phyloP scores from a whole-genome alignment of 2,113 vertebrate genomes.

The Eudyptes chrysolophus region DNA sequence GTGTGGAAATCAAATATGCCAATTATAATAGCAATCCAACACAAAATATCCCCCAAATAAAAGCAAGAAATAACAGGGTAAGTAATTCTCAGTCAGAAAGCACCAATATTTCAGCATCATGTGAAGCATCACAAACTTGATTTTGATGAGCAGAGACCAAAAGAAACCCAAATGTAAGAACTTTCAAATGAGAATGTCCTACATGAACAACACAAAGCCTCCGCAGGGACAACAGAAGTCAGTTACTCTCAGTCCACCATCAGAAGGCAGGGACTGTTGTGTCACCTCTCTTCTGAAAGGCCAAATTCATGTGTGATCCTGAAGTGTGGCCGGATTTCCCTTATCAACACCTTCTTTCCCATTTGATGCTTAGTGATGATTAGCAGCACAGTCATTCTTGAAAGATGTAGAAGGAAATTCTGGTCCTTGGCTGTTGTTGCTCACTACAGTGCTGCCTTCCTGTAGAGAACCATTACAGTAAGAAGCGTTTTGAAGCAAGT shows the following conservation, averaged over 20 bases:
- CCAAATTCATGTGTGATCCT: not conserved
- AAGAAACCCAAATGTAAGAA: not conserved
- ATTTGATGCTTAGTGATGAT: not conserved
- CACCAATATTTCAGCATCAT: not conserved
- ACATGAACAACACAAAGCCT: not conserved
- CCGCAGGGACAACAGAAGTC: not conserved
- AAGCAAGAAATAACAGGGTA: not conserved
- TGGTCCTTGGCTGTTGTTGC: not conserved
- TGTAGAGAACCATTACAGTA: not conserved
- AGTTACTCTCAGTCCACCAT: not conserved
- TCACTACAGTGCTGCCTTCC: not conserved
- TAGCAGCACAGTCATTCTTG: not conserved
- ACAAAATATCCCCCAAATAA: not conserved
- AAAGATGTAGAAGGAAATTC: not conserved
- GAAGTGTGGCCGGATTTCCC: not conserved
- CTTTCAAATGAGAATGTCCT: not conserved
- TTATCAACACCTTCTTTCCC: not conserved
- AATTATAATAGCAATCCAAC: not conserved
- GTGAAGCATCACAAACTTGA: not conserved
- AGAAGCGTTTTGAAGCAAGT: not conserved
- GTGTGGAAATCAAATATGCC: not conserved
- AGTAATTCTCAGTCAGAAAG: not conserved
- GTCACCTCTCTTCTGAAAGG: not conserved
- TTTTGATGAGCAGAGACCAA: not conserved
- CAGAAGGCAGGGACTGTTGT: not conserved